phyloP scores from a whole-genome alignment of 2,888 invertebrate genomes.

The Melipona beecheii region DNA sequence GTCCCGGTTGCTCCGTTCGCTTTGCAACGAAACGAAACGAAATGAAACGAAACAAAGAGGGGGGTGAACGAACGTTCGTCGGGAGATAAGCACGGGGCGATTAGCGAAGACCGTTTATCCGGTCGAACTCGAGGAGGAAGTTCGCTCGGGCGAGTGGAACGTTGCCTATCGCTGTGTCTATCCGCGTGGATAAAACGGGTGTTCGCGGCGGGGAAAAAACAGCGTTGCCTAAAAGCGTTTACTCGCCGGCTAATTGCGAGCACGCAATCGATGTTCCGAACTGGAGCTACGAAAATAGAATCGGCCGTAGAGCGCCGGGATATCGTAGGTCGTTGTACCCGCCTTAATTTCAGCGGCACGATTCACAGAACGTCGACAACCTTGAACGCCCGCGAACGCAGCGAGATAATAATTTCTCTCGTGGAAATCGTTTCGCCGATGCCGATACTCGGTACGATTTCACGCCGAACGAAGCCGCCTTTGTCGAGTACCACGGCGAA shows the following conservation, averaged over 20 bases:
- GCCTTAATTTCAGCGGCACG: conserved; percentile 18
- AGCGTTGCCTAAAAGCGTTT: background rate
- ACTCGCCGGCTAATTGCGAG: conserved; percentile 17
- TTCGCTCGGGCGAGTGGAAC: too few species aligned
- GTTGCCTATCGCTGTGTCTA: too few species aligned
- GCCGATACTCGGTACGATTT: background rate
- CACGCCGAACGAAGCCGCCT: background rate
- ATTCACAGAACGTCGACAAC: conserved; percentile 3
- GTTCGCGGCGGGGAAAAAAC: background rate
- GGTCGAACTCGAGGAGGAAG: too few species aligned
- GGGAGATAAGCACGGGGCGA: too few species aligned
- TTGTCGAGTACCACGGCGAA: background rate
- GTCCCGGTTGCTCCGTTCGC: too few species aligned
- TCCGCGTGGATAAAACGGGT: too few species aligned
- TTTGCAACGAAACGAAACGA: too few species aligned
- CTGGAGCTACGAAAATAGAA: conserved; percentile 27
- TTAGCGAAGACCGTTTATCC: too few species aligned
- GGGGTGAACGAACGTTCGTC: too few species aligned
- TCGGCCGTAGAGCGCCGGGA: background rate
- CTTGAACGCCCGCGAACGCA: background rate
- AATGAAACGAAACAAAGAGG: too few species aligned
- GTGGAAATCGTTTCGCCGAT: background rate
- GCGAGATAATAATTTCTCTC: background rate
- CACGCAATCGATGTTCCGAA: conserved; percentile 23
- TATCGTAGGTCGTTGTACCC: conserved; percentile 28